Conservation (phyloP, 2,113 vertebrate species). For the Pyrgilauda ruficollis region DNA sequence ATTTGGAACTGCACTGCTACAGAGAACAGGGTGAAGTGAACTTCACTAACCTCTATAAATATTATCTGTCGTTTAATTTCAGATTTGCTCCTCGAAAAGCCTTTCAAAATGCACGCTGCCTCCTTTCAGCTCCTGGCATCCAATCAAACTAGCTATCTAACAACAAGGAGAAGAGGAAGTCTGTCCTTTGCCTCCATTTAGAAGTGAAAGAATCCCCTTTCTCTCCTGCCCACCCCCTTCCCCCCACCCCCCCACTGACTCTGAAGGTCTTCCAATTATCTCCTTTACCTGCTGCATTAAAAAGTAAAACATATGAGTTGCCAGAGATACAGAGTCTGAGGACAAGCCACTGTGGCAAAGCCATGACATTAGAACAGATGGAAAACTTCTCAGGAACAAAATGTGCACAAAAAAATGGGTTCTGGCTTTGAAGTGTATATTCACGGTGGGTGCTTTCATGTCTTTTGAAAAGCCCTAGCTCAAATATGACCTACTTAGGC, state of each 20-base stretch:
- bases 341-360: conserved; percentile 69
- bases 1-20: conserved; percentile 45
- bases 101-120: conserved; percentile 10
- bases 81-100: background rate
- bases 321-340: conserved; percentile 70
- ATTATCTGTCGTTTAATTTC: conserved; percentile 38
- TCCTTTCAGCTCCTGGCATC: conserved; percentile 44
- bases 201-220: conserved; percentile 7
- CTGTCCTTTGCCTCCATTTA: conserved; percentile 27
- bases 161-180: background rate
- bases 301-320: conserved; percentile 53
- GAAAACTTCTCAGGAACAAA: conserved; percentile 78
- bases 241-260: background rate
- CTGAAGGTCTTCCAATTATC: conserved; percentile 60
- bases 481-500: conserved; percentile 80
- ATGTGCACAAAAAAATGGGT: conserved; percentile 69
- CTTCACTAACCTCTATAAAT: conserved; percentile 50
- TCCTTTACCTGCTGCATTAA: conserved; percentile 67
- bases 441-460: conserved; percentile 75
- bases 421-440: conserved; percentile 76
- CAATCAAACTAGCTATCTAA: conserved; percentile 55
- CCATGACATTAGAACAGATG: conserved; percentile 75
- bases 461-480: conserved; percentile 76
- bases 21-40: background rate
- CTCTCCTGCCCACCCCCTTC: background rate